phyloP scores from a whole-genome alignment of 92 coral and sea anemone species.

The Phenganax stokvisi region DNA sequence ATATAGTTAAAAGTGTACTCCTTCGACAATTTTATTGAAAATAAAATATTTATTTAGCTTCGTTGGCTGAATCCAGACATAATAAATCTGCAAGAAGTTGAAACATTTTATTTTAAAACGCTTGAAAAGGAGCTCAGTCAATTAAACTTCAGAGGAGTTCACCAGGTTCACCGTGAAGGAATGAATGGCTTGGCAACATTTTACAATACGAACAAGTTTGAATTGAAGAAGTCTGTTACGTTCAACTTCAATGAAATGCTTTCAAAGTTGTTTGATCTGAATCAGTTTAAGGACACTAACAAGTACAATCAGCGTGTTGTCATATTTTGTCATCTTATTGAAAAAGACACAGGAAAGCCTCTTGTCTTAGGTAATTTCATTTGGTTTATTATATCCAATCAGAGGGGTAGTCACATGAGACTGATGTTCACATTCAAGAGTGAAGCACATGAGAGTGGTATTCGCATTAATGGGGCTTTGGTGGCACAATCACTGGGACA shows the following conservation, averaged over 20 bases:
- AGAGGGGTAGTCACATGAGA: neutral
- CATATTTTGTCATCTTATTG: neutral
- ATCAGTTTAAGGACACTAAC: neutral
- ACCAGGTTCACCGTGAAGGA: conserved; percentile 34
- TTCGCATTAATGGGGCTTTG: no score
- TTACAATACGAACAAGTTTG: conserved; percentile 49
- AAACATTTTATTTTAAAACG: conserved; percentile 46
- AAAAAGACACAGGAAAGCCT: neutral
- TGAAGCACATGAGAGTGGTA: no score
- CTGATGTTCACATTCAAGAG: no score
- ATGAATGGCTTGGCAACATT: conserved; percentile 41
- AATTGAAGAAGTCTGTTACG: neutral
- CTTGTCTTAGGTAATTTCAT: neutral
- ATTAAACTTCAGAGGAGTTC: conserved; percentile 52
- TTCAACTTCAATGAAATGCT: conserved; percentile 18
- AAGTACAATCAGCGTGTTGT: neutral
- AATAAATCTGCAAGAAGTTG: conserved; percentile 66
- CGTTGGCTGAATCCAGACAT: conserved; percentile 67
- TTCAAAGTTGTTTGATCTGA: conserved; percentile 18
- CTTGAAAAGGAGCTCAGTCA: conserved; percentile 46
- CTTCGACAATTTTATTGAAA: neutral
- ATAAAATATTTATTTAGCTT: conserved; percentile 30
- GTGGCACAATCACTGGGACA: no score
- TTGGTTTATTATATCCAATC: neutral
- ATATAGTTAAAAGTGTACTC: neutral